A percentile compares a stretch with the other conserved stretches of the same genome.
Evolutionary conservation across 2,113 vertebrate genomes (phyloP).

Genomic region (Pelmatolapia mariae): DNA sequence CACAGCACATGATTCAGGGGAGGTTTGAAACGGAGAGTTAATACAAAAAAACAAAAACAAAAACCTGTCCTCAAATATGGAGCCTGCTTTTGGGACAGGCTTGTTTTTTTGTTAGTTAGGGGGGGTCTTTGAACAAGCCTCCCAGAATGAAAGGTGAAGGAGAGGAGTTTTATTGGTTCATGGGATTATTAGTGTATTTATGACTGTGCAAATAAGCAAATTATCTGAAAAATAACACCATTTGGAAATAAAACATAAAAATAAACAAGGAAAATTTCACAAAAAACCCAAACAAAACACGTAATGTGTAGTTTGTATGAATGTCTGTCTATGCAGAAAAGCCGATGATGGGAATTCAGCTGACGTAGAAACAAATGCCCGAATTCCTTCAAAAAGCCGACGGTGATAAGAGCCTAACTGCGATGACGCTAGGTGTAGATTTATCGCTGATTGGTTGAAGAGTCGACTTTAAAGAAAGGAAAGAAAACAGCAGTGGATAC

Average conservation of each 20-base stretch:
- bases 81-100: background rate
- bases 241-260: background rate
- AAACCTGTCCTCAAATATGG: background rate
- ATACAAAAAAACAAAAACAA: background rate
- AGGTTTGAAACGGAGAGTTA: background rate
- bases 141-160: background rate
- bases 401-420: rapidly evolving
- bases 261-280: background rate
- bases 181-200: background rate
- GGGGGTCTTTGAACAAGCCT: background rate
- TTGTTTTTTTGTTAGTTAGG: background rate
- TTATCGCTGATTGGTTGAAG: background rate
- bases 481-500: background rate
- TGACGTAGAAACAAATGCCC: background rate
- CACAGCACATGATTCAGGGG: background rate
- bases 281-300: background rate
- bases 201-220: background rate
- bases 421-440: background rate
- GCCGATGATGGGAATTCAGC: background rate
- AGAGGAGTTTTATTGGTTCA: background rate
- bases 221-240: rapidly evolving
- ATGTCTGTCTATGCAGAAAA: background rate
- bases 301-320: rapidly evolving
- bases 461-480: background rate
- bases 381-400: background rate